Conservation (phyloP, 2,888 invertebrate species). For the Drosophila pegasa region DNA sequence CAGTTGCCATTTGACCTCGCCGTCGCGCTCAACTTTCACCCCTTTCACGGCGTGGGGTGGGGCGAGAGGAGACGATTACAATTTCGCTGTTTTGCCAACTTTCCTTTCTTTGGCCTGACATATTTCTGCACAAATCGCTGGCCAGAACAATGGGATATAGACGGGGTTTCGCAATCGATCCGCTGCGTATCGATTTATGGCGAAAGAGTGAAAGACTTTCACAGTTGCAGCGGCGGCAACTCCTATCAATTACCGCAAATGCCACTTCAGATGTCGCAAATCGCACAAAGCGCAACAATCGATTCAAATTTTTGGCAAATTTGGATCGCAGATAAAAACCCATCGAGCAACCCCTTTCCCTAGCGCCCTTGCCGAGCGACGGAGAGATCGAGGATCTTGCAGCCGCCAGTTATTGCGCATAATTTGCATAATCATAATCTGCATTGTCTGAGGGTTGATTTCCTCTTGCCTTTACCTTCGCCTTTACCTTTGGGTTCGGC, state of each 20-base stretch:
- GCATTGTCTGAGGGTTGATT: conserved; percentile 57
- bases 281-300: conserved; percentile 70
- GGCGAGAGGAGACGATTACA: conserved; percentile 17
- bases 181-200: neutral
- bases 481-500: neutral
- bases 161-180: conserved; percentile 14
- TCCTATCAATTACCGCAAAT: conserved; percentile 75
- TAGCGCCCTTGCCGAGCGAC: neutral
- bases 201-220: neutral
- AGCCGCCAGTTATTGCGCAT: conserved; percentile 40
- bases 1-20: conserved; percentile 28
- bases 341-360: conserved; percentile 8
- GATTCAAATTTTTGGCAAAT: conserved; percentile 72
- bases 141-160: conserved; percentile 33
- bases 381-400: conserved; percentile 37
- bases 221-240: conserved; percentile 36
- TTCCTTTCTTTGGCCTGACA: conserved; percentile 48
- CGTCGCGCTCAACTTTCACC: conserved; percentile 41
- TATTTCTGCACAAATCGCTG: conserved; percentile 60
- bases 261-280: conserved; percentile 74
- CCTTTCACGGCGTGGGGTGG: conserved; percentile 21
- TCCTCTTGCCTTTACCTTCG: conserved; percentile 18
- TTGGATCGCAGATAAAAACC: conserved; percentile 46
- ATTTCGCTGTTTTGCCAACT: conserved; percentile 67
- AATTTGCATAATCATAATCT: conserved; percentile 72